These are phyloP conservation scores for Ctena decussata DNA, from an alignment of 2,888 invertebrate species.

Conservation along the genomic window DNA sequence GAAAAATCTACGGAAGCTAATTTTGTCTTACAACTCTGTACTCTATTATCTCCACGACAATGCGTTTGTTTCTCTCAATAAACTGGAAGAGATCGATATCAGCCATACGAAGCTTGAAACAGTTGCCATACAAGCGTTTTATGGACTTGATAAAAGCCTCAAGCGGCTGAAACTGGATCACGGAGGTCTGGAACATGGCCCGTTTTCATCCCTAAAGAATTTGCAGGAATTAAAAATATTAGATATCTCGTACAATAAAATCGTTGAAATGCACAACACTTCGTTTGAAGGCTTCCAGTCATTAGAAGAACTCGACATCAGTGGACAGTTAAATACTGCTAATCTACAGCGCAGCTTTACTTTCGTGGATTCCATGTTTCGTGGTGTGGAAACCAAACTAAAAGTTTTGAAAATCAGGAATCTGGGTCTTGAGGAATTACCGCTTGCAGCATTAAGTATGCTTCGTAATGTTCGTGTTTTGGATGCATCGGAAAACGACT, in stretches of 20 bases:
- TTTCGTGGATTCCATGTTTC: conserved; percentile 62
- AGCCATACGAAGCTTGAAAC: conserved; percentile 52
- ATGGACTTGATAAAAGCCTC: conserved; percentile 51
- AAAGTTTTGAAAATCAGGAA: conserved; percentile 45
- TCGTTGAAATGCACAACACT: conserved; percentile 63
- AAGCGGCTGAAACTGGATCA: conserved; percentile 38
- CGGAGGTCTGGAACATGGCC: conserved; percentile 49
- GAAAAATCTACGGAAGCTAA: conserved; percentile 41
- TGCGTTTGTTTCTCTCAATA: conserved; percentile 44
- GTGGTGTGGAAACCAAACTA: conserved; percentile 53
- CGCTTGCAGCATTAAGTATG: conserved; percentile 48
- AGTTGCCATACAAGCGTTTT: conserved; percentile 43
- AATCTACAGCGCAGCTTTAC: neutral
- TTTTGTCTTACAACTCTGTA: conserved; percentile 46
- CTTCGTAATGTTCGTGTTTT: conserved; percentile 34
- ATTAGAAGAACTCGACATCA: conserved; percentile 57
- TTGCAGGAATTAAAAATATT: conserved; percentile 35
- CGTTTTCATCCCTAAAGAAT: conserved; percentile 49
- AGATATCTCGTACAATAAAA: conserved; percentile 61
- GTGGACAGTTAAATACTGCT: conserved; percentile 44
- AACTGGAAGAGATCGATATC: conserved; percentile 48
- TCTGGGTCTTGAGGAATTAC: conserved; percentile 43
- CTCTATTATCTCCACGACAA: conserved; percentile 54
- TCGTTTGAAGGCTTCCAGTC: conserved; percentile 59
- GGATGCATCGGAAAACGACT: conserved; percentile 59